phyloP scores from a whole-genome alignment of 2,113 vertebrate genomes.

The Gadus chalcogrammus region DNA sequence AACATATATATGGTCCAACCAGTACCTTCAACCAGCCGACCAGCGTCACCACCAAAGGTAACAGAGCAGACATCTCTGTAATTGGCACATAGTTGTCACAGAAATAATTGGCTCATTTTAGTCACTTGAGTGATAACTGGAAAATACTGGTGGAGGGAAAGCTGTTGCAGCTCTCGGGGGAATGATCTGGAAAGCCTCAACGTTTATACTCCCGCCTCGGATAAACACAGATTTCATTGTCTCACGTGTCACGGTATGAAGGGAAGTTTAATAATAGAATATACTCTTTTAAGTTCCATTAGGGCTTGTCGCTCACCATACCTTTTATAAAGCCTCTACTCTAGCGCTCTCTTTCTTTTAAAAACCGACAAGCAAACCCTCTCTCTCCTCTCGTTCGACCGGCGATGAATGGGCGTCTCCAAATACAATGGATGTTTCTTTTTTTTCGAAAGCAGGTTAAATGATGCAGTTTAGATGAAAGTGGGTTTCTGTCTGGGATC shows the following conservation, averaged over 20 bases:
- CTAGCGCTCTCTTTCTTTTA: conserved; percentile 38
- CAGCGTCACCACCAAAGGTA: conserved; percentile 63
- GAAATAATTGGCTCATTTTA: conserved; percentile 92
- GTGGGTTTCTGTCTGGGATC: conserved; percentile 34
- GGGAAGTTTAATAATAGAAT: conserved; percentile 84
- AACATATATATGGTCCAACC: conserved; percentile 54
- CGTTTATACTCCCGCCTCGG: conserved; percentile 83
- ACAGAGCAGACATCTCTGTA: conserved; percentile 74
- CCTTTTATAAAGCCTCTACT: conserved; percentile 46
- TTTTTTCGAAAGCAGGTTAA: conserved; percentile 29
- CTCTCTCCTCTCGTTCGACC: conserved; percentile 25
- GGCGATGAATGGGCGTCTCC: conserved; percentile 21
- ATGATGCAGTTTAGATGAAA: not conserved
- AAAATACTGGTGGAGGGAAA: conserved; percentile 80
- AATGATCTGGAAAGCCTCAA: conserved; percentile 84
- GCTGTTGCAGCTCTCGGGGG: conserved; percentile 79
- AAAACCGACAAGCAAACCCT: conserved; percentile 29
- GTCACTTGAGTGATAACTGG: conserved; percentile 85
- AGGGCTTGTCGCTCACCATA: conserved; percentile 57
- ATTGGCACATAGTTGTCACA: conserved; percentile 82
- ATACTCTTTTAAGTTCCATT: conserved; percentile 73
- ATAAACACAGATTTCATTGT: conserved; percentile 87
- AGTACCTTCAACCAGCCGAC: conserved; percentile 59
- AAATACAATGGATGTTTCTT: conserved; percentile 22
- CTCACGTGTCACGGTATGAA: conserved; percentile 78